Conservation (phyloP, 1,140 invertebrate genomes). For the Aphidius ervi region DNA sequence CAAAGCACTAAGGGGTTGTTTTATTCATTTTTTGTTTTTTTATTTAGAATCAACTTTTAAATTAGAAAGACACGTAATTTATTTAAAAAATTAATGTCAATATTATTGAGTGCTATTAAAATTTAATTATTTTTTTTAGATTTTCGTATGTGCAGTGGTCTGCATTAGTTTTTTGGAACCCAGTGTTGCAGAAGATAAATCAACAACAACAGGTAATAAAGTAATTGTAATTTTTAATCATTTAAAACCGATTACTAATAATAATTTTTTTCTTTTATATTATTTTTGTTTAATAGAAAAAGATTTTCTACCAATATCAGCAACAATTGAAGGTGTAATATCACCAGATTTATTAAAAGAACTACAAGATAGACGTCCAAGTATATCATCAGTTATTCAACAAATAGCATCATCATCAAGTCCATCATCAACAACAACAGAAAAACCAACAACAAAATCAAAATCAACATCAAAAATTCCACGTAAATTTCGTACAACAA, state of each 20-base stretch:
- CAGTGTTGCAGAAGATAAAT: constrained; percentile 19
- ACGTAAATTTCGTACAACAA: background rate
- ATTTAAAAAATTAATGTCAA: too few relatives aligned
- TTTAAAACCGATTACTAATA: background rate
- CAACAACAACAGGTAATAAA: constrained; percentile 17
- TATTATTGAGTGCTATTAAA: too few relatives aligned
- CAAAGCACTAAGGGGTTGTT: too few relatives aligned
- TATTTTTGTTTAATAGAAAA: too few relatives aligned
- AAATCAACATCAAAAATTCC: constrained; percentile 6
- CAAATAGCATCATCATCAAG: constrained; percentile 5
- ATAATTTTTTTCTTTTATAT: too few relatives aligned
- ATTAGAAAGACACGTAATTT: background rate
- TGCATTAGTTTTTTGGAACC: constrained; percentile 5
- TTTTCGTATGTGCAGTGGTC: constrained; percentile 6
- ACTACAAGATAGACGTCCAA: background rate
- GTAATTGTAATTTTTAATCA: background rate
- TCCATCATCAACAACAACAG: constrained; percentile 5
- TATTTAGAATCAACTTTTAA: background rate
- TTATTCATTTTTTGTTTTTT: background rate
- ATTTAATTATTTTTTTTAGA: constrained; percentile 6
- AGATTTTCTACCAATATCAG: background rate
- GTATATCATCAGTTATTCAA: constrained; percentile 1
- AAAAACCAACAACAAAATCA: background rate
- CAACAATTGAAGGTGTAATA: constrained; percentile 1
- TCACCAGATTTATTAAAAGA: constrained; percentile 2